Evolutionary conservation across 2,888 invertebrate genomes (phyloP).

Genomic region (Thumatha senex): DNA sequence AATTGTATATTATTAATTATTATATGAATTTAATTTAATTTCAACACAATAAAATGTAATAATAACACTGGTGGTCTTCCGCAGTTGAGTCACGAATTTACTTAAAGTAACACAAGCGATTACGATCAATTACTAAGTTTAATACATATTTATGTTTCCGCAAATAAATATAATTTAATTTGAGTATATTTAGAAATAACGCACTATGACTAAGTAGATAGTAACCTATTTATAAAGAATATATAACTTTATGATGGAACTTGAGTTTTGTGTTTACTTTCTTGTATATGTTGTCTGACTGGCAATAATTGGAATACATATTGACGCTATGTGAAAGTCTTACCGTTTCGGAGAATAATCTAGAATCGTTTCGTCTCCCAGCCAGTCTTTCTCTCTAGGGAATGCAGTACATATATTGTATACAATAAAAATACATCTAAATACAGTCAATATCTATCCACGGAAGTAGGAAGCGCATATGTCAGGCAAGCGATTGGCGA

Average conservation of each 20-base stretch:
- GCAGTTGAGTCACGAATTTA: background rate
- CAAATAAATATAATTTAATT: background rate
- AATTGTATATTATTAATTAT: background rate
- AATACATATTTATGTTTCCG: background rate
- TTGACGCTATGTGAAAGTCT: too few relatives aligned
- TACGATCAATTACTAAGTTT: background rate
- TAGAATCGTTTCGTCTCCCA: too few relatives aligned
- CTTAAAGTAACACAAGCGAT: background rate
- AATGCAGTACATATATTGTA: background rate
- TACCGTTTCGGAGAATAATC: too few relatives aligned
- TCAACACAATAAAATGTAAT: background rate
- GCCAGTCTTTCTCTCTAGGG: too few relatives aligned
- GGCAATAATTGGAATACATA: too few relatives aligned
- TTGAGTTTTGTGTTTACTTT: too few relatives aligned
- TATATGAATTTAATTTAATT: background rate
- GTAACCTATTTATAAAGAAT: too few relatives aligned
- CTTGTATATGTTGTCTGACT: too few relatives aligned
- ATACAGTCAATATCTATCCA: slow-evolving; percentile 15
- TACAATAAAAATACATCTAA: background rate
- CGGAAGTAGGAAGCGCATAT: slow-evolving; percentile 29
- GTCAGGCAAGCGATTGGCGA: slow-evolving; percentile 17
- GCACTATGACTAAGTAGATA: too few relatives aligned
- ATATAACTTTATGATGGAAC: too few relatives aligned
- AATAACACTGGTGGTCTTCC: background rate
- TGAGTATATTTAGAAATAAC: too few relatives aligned